Evolutionary conservation across 1,140 invertebrate genomes (phyloP), one percentile per base, ranked within the genome.

Genomic region (Lethrus apterus): DNA sequence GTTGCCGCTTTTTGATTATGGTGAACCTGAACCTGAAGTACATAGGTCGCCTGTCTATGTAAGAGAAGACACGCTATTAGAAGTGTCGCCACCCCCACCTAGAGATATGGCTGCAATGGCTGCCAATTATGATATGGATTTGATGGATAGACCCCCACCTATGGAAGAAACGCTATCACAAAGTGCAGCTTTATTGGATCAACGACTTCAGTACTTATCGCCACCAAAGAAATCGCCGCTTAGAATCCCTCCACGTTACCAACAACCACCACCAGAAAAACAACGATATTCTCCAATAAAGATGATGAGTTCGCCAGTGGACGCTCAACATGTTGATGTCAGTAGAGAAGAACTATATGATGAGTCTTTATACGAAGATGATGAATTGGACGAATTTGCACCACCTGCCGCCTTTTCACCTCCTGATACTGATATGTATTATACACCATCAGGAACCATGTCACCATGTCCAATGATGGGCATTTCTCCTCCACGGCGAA

Each of bases 91-190:
- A 7, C 35, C 35, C n/a, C 10, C 18, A 10, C 13, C 24, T 18
- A n/a, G 9, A 2, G 35, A 38, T 8, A 0, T 38, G n/a, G 14
- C 24, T 9, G 18, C 13, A 21, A 11, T 23, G 13, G 18, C 35
- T 11, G 1, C 13, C 3, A 38, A 13, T 8, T 21, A 38, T n/a
- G 20, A 38, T 11, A 11, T 21, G 14, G 24, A 21, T 18, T 21
- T 38, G 18, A 21, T 38, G 35, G 35, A 38, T 38, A 38, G 35
- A 21, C 35, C 35, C 0, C 18, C 35, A 4, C 19, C 13, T 21
- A 8, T 23, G 7, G 18, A 13, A 9, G 35, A 38, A 38, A 38
- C 18, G 4, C 35, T 20, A 38, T 13, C 9, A 21, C 20, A 23
- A 21, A 38, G 9, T 38, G 24, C 10, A 10, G 20, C 13, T 8